phyloP scores from a whole-genome alignment of 2,113 vertebrate genomes.

The Nestor notabilis region DNA sequence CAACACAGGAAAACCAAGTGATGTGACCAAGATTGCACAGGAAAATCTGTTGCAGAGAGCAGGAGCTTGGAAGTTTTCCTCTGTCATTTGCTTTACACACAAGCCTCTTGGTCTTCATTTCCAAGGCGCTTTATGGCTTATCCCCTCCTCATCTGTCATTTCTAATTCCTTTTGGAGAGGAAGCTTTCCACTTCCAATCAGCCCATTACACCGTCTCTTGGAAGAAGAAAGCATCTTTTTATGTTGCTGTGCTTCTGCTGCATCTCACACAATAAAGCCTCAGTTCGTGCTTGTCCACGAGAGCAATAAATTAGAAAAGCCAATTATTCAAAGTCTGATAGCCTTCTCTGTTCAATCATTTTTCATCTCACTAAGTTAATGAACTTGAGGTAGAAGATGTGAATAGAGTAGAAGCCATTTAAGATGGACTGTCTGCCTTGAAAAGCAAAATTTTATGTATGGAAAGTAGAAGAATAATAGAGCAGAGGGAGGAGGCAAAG shows the following conservation, averaged over 20 bases:
- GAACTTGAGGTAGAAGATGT: conserved; percentile 28
- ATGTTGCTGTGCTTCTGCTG: conserved; percentile 19
- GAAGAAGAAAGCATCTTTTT: conserved; percentile 53
- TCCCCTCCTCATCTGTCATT: conserved; percentile 20
- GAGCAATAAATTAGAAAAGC: conserved; percentile 56
- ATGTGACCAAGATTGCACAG: neutral
- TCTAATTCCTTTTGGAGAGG: conserved; percentile 10
- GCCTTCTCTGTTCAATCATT: neutral
- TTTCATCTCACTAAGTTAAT: conserved; percentile 50
- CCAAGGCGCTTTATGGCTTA: neutral
- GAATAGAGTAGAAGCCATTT: neutral
- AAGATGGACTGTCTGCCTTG: neutral
- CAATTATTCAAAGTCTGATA: conserved; percentile 44
- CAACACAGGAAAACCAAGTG: neutral
- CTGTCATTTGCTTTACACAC: neutral
- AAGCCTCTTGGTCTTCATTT: neutral
- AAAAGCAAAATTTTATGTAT: neutral
- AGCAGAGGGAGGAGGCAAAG: neutral
- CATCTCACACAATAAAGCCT: neutral
- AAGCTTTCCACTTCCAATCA: conserved; percentile 12
- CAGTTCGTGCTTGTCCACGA: neutral
- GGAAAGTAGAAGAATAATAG: neutral
- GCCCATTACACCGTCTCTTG: conserved; percentile 2
- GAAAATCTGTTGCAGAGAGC: conserved; percentile 6
- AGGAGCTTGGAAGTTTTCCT: neutral